A percentile compares a stretch with the other conserved stretches of the same genome.
Evolutionary conservation across 2,113 vertebrate genomes (phyloP).

Genomic region (Thunnus thynnus): DNA sequence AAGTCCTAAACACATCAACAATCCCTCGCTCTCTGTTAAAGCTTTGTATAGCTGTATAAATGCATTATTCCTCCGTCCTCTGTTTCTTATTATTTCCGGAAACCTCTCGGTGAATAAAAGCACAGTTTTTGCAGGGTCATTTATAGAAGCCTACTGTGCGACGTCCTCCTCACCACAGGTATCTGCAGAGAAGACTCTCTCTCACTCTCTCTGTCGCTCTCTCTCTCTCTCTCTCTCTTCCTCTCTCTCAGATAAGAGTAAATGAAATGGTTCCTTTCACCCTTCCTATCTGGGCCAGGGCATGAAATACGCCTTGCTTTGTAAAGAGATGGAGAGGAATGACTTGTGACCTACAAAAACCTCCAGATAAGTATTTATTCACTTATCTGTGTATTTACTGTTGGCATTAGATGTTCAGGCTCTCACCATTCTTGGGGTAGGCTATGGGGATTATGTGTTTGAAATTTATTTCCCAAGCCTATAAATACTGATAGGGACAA

Average conservation of each 20-base stretch:
- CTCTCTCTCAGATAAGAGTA: constrained; percentile 79
- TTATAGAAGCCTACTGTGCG: constrained; percentile 64
- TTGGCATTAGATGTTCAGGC: constrained; percentile 71
- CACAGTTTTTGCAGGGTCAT: constrained; percentile 53
- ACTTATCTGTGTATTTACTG: constrained; percentile 84
- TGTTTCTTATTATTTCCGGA: constrained; percentile 71
- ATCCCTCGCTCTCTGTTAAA: constrained; percentile 27
- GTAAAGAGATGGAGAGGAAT: constrained; percentile 81
- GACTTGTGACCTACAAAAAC: constrained; percentile 82
- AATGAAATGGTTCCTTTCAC: constrained; percentile 84
- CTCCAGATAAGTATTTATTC: constrained; percentile 82
- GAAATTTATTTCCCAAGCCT: constrained; percentile 70
- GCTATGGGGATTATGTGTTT: constrained; percentile 73
- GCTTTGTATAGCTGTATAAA: constrained; percentile 43
- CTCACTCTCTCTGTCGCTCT: background rate
- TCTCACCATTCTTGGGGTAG: constrained; percentile 67
- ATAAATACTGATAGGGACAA: constrained; percentile 71
- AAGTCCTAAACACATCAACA: constrained; percentile 26
- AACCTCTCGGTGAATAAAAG: constrained; percentile 69
- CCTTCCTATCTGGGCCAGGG: constrained; percentile 80
- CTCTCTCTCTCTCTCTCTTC: constrained; percentile 37
- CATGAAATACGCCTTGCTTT: constrained; percentile 80
- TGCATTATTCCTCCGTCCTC: constrained; percentile 58
- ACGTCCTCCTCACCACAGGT: constrained; percentile 68
- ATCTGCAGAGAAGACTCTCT: constrained; percentile 66